phyloP scores from a whole-genome alignment of 2,113 vertebrate species.

The Egretta garzetta region DNA sequence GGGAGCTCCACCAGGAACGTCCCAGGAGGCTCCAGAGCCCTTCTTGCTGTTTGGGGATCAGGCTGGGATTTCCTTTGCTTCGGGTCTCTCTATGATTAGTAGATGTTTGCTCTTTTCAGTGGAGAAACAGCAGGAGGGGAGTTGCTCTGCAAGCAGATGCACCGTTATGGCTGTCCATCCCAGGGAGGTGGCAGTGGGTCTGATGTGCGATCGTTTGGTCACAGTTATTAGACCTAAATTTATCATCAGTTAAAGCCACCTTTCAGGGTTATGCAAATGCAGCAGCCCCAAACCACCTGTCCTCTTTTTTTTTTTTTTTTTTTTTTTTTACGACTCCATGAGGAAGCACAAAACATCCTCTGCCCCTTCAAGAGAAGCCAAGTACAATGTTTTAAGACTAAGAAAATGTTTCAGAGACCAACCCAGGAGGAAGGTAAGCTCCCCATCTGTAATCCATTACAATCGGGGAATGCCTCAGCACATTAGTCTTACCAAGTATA shows the following conservation, averaged over 20 bases:
- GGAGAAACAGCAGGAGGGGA: not conserved
- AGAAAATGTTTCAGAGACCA: constrained; percentile 1
- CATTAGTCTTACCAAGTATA: constrained; percentile 17
- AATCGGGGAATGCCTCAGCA: not conserved
- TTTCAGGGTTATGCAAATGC: constrained; percentile 49
- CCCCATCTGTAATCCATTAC: constrained; percentile 25
- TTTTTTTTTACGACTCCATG: not conserved
- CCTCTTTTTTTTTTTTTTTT: not conserved
- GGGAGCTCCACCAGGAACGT: not conserved
- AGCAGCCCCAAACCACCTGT: not conserved
- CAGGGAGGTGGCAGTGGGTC: not conserved
- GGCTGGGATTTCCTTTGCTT: not conserved
- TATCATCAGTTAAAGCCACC: constrained; percentile 23
- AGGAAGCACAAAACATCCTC: constrained; percentile 18
- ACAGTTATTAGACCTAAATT: constrained; percentile 55
- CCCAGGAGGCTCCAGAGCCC: not conserved
- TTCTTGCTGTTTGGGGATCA: not conserved
- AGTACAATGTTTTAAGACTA: constrained; percentile 12
- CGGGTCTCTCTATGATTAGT: not conserved
- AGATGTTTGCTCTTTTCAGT: not conserved
- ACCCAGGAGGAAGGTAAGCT: constrained; percentile 8
- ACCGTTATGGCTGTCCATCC: not conserved
- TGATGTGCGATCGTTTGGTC: not conserved
- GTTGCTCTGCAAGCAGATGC: not conserved
- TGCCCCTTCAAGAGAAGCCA: not conserved